Conservation (phyloP, 2,797 vertebrate species). For the Anguilla megastoma region DNA sequence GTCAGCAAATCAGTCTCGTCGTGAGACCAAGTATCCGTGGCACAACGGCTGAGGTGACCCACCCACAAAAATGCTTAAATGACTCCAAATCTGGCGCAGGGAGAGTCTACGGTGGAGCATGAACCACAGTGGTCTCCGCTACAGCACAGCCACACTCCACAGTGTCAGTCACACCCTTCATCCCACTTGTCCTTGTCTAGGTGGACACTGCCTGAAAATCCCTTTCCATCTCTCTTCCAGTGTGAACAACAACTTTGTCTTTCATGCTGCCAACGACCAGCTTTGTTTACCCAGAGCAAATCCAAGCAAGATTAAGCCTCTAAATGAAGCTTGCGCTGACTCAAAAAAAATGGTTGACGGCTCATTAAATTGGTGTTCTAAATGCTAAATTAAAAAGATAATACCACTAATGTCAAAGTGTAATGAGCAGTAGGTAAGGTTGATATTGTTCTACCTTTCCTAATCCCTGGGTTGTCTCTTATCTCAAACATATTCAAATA, state of each 20-base stretch:
- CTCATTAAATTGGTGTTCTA: not conserved
- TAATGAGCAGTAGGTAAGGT: not conserved
- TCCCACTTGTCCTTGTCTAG: not conserved
- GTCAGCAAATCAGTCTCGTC: not conserved
- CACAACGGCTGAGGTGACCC: slow-evolving; percentile 8
- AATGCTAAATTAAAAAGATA: not conserved
- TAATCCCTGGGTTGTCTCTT: not conserved
- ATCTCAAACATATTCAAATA: not conserved
- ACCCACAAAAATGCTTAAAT: slow-evolving; percentile 9
- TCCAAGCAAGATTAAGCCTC: slow-evolving; percentile 21
- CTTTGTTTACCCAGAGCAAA: not conserved
- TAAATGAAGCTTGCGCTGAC: not conserved
- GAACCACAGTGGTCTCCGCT: not conserved
- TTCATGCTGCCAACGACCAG: not conserved
- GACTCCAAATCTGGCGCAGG: not conserved
- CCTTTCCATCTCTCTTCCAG: not conserved
- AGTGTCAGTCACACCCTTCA: slow-evolving; percentile 4
- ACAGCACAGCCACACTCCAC: not conserved
- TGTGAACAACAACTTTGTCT: not conserved
- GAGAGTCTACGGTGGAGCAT: not conserved
- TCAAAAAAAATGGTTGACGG: not conserved
- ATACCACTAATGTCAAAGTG: not conserved
- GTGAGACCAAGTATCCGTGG: not conserved
- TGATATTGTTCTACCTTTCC: not conserved
- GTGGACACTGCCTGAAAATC: not conserved